A percentile compares a stretch with the other conserved stretches of the same genome.
Conservation (phyloP, 2,888 invertebrate genomes). For the Melanotus villosus region DNA sequence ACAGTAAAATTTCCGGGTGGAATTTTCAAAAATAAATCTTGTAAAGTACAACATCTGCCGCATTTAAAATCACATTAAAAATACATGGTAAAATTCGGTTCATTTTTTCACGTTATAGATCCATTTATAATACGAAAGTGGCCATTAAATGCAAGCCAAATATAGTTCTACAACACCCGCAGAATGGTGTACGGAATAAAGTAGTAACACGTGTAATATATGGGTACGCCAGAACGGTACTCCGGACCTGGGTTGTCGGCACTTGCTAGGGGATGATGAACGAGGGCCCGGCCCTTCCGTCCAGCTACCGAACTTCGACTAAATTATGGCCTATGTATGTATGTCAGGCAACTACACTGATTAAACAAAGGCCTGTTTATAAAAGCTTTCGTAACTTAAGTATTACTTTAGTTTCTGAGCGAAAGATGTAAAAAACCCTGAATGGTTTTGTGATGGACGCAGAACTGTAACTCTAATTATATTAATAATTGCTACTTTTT, state of each 20-base stretch:
- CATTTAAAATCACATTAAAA: constrained; percentile 42
- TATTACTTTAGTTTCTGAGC: not conserved
- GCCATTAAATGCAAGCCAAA: constrained; percentile 40
- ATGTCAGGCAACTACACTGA: constrained; percentile 28
- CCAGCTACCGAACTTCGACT: constrained; percentile 44
- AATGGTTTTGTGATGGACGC: not conserved
- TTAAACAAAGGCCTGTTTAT: constrained; percentile 35
- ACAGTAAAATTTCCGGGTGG: not conserved
- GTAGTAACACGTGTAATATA: constrained; percentile 59
- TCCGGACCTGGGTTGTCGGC: constrained; percentile 46
- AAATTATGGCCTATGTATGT: constrained; percentile 41
- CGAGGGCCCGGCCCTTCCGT: constrained; percentile 44
- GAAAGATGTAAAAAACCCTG: not conserved
- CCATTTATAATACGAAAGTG: constrained; percentile 40
- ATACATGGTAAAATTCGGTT: constrained; percentile 27
- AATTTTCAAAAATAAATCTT: constrained; percentile 20
- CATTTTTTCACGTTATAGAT: constrained; percentile 32
- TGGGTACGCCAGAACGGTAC: constrained; percentile 45
- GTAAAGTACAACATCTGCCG: constrained; percentile 17
- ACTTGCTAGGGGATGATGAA: constrained; percentile 44
- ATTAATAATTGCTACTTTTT: no score
- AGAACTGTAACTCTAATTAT: no score
- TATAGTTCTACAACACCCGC: constrained; percentile 36
- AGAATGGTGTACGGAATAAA: constrained; percentile 50
- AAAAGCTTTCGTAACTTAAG: not conserved